Evolutionary conservation across 2,797 vertebrate species (phyloP), one percentile per base, ranked within the genome.

Genomic region (Pipistrellus kuhlii): DNA sequence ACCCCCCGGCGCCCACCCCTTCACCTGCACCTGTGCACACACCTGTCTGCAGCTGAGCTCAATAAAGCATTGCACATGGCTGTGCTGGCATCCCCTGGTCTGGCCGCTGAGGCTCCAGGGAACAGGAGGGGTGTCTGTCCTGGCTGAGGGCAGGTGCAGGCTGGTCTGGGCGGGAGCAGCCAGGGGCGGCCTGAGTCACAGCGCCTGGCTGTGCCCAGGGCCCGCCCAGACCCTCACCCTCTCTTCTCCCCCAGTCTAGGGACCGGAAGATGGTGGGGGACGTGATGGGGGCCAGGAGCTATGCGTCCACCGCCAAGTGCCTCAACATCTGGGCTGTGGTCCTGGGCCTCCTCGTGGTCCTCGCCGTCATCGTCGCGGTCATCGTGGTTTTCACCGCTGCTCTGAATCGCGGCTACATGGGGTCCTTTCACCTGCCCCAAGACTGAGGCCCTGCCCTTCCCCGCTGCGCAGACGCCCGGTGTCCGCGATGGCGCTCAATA

Each of bases 291-390:
- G 88, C 90, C n/a, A 68, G 77, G 90, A 83, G 35, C 64, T 77
- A 48, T 0, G 72, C 71, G 3, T 89, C 94, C 71, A 89, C 84
- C 0, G 20, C 94, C 80, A 96, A 80, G 81, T 81, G 85, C 88
- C 93, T 93, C 38, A 94, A 94, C 32, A 62, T 93, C 94, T 35
- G 48, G 20, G 51, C 94, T 4, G 18, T 89, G 75, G 11, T 88
- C 59, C 7, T 76, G 30, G 51, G 72, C 59, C 0, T 88, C 68
- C 2, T 95, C 8, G 0, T 12, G 27, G 2, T 4, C 2, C 1
- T 41, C 3, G 21, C 0, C 3, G 3, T 44, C 13, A 32, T 66
- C 15, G 17, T 66, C 64, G 0, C 21, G 21, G 35, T 71, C 68
- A 1, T 41, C 5, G 68, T 25, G 3, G 5, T 25, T 23, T 6